phyloP scores from a whole-genome alignment of 2,797 vertebrate species.

The Natrix natrix region DNA sequence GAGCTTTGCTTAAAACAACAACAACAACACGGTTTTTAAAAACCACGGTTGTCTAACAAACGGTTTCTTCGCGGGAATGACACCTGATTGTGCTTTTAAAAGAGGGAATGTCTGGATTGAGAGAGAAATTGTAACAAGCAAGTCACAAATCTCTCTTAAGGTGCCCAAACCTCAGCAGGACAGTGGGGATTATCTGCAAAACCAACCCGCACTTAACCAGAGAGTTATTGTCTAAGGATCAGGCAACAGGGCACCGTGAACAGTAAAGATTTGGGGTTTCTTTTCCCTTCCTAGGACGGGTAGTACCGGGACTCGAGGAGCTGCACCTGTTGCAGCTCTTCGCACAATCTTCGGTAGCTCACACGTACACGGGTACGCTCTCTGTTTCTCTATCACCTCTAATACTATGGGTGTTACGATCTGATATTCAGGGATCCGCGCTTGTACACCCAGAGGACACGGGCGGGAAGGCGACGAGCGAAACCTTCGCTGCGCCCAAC shows the following conservation, averaged over 20 bases:
- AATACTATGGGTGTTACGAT: not conserved
- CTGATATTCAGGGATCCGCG: not conserved
- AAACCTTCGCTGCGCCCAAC: not conserved
- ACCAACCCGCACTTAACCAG: not conserved
- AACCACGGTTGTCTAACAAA: not conserved
- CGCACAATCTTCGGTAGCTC: too few relatives aligned
- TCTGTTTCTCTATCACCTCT: not conserved
- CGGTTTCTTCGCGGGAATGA: not conserved
- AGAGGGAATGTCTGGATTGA: not conserved
- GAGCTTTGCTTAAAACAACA: too few relatives aligned
- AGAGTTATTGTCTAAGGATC: not conserved
- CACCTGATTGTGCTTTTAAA: not conserved
- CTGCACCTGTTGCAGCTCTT: not conserved
- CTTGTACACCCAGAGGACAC: not conserved
- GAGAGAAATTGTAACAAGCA: not conserved
- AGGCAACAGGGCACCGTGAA: not conserved
- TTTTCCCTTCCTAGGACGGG: not conserved
- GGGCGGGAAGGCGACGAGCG: not conserved
- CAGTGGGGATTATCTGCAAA: not conserved
- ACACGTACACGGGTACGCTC: not conserved
- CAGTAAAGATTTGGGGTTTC: not conserved
- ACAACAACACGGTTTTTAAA: not conserved
- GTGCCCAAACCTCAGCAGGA: not conserved
- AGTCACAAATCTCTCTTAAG: not conserved
- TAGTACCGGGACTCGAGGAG: not conserved